phyloP scores from a whole-genome alignment of 2,888 invertebrate genomes.

The Watsonalla binaria region DNA sequence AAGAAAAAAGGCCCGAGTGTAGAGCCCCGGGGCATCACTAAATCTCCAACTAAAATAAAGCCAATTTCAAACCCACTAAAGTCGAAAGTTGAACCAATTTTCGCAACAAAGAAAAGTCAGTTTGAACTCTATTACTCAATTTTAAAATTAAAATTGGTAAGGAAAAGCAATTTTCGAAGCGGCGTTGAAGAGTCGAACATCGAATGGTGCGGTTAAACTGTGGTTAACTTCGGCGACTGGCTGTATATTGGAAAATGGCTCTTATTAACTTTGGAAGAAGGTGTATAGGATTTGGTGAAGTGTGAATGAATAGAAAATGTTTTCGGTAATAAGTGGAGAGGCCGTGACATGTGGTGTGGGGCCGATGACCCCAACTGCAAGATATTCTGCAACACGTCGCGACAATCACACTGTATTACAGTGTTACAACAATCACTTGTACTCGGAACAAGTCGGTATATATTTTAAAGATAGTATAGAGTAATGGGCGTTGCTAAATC shows the following conservation, averaged over 20 bases:
- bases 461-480: too few species aligned
- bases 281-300: too few species aligned
- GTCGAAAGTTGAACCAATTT: too few species aligned
- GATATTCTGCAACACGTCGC: too few species aligned
- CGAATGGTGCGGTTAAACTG: neutral
- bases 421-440: too few species aligned
- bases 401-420: too few species aligned
- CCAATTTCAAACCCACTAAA: neutral
- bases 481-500: too few species aligned
- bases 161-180: neutral
- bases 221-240: neutral
- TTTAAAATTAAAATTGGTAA: constrained; percentile 1
- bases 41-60: constrained; percentile 4
- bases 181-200: neutral
- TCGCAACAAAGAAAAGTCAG: neutral
- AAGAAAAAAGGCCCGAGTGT: constrained; percentile 5
- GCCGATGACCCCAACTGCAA: too few species aligned
- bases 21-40: constrained; percentile 4
- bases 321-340: too few species aligned
- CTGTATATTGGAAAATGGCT: neutral
- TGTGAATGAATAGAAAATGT: too few species aligned
- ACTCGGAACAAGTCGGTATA: too few species aligned
- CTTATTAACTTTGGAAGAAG: neutral
- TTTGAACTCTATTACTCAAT: neutral
- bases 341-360: too few species aligned